Conservation (phyloP, 2,113 vertebrate species). For the Abramis brama region DNA sequence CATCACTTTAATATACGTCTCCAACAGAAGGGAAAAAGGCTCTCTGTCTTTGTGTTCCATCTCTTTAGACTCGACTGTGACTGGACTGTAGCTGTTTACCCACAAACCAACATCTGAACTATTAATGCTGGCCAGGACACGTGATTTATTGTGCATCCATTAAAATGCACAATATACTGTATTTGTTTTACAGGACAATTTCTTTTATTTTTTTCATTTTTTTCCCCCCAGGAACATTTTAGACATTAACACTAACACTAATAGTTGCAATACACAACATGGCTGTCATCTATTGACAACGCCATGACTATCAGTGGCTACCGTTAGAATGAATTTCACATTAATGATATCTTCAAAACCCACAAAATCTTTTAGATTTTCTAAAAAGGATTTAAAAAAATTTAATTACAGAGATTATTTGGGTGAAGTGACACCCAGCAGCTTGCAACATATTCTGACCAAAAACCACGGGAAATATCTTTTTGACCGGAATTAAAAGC, state of each 20-base stretch:
- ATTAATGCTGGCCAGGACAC: not conserved
- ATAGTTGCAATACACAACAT: not conserved
- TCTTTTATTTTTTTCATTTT: not conserved
- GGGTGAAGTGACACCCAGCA: no score
- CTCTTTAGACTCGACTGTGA: conserved; percentile 6
- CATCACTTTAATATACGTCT: conserved; percentile 53
- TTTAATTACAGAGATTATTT: not conserved
- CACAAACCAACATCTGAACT: not conserved
- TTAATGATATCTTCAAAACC: not conserved
- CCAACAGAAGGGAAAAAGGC: not conserved
- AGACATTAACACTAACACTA: not conserved
- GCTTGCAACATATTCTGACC: not conserved
- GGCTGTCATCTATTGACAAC: not conserved
- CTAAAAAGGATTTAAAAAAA: not conserved
- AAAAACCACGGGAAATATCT: not conserved
- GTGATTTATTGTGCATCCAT: not conserved
- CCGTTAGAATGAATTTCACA: not conserved
- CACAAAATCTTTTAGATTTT: not conserved
- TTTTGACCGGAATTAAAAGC: not conserved
- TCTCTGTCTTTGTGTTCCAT: not conserved
- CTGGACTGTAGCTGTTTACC: conserved; percentile 13
- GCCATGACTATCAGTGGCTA: not conserved
- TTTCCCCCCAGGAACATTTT: not conserved
- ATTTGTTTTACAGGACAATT: not conserved
- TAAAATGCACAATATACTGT: not conserved